These are phyloP conservation scores for Tragopan temminckii DNA, from an alignment of 2,797 vertebrate species.

Conservation along the genomic window DNA sequence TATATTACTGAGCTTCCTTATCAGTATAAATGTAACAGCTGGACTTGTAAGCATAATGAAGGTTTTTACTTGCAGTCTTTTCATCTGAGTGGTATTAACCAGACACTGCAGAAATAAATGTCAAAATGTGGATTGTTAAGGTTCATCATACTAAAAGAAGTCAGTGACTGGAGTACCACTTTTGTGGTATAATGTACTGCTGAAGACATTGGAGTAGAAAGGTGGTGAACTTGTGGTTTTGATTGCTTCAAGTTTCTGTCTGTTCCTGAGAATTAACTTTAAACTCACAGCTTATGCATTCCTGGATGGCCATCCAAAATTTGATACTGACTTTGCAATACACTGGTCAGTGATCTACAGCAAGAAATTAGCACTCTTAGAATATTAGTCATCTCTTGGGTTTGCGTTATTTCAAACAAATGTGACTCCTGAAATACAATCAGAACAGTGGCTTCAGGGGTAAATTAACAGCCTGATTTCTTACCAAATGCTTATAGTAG, in stretches of 20 bases:
- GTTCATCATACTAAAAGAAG: not conserved
- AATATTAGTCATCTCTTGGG: not conserved
- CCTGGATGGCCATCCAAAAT: not conserved
- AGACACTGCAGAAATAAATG: not conserved
- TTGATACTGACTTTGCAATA: not conserved
- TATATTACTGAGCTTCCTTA: not conserved
- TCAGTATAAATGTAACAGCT: not conserved
- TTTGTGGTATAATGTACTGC: not conserved
- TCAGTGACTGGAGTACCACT: not conserved
- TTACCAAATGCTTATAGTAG: not conserved
- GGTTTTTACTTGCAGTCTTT: not conserved
- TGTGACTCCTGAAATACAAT: not conserved
- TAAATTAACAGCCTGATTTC: not conserved
- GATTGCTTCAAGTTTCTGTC: not conserved
- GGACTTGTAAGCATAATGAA: not conserved
- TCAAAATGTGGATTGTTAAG: not conserved
- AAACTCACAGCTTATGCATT: not conserved
- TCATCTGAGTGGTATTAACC: not conserved
- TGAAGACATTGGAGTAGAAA: not conserved
- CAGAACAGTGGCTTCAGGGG: not conserved
- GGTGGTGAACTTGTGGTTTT: not conserved
- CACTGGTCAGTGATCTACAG: not conserved
- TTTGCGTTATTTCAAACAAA: not conserved
- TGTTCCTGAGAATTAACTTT: not conserved
- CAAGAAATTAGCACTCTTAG: not conserved